These are phyloP conservation scores for Apeira syringaria DNA, from an alignment of 2,888 invertebrate species.

Conservation along the genomic window DNA sequence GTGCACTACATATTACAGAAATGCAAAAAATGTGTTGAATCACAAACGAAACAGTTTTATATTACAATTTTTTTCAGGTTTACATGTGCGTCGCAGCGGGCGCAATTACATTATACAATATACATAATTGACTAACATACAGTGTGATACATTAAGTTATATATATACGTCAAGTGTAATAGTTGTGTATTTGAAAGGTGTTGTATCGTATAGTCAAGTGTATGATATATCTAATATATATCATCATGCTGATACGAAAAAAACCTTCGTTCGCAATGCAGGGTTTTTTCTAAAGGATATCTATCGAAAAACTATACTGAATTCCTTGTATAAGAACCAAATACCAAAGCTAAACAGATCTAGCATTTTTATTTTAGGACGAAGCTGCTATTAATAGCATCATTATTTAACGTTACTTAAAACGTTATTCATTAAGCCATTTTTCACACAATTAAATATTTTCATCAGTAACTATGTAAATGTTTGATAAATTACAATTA, in stretches of 20 bases:
- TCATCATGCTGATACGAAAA: conserved; percentile 3
- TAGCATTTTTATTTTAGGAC: neutral
- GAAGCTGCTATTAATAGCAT: too few relatives aligned
- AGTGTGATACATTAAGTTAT: neutral
- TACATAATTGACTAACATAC: neutral
- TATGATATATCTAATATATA: neutral
- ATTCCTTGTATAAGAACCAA: neutral
- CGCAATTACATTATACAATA: too few relatives aligned
- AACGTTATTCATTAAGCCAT: neutral
- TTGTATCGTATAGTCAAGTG: neutral
- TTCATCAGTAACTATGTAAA: too few relatives aligned
- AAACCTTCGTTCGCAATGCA: conserved; percentile 7
- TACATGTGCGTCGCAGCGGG: too few relatives aligned
- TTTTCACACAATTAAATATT: neutral
- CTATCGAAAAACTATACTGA: conserved; percentile 4
- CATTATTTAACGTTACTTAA: neutral
- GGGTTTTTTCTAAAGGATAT: conserved; percentile 5
- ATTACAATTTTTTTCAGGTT: too few relatives aligned
- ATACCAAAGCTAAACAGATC: conserved; percentile 1
- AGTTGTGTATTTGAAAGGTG: too few relatives aligned
- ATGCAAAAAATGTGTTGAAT: neutral
- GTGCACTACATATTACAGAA: neutral
- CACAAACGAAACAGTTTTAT: too few relatives aligned
- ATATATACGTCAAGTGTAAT: too few relatives aligned
- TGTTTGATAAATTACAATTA: conserved; percentile 37